Conservation (phyloP, 2,797 vertebrate genomes). For the Lepus townsendii region DNA sequence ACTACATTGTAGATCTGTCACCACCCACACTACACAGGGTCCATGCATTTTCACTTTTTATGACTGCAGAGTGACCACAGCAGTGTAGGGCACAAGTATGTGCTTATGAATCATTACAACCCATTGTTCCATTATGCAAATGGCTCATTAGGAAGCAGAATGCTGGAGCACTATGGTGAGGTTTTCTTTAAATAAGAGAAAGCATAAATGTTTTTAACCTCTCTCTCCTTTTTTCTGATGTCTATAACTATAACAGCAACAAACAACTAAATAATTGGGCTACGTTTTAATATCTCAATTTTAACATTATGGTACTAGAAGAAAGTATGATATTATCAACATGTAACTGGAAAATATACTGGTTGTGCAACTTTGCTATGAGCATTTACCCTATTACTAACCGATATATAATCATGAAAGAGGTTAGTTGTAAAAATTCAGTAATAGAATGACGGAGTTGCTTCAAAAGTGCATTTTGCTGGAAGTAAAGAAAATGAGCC, state of each 20-base stretch:
- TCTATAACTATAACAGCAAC: neutral
- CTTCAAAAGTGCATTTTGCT: constrained; percentile 28
- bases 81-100: neutral
- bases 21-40: neutral
- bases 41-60: neutral
- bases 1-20: too few species aligned
- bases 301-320: neutral
- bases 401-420: constrained; percentile 33
- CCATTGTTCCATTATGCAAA: neutral
- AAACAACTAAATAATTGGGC: constrained; percentile 2
- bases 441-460: neutral
- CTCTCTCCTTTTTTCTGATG: neutral
- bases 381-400: neutral
- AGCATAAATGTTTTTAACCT: neutral
- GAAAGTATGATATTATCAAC: constrained; percentile 31
- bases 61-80: neutral
- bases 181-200: constrained; percentile 7
- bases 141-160: neutral
- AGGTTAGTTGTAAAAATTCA: constrained; percentile 42
- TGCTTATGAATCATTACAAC: neutral
- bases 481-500: constrained; percentile 41
- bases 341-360: constrained; percentile 47
- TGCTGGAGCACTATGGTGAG: neutral
- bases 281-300: constrained; percentile 24
- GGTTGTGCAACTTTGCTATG: neutral